A percentile compares a stretch with the other conserved stretches of the same genome.
phyloP scores from a whole-genome alignment of 2,888 invertebrate genomes.

The Aromia moschata region DNA sequence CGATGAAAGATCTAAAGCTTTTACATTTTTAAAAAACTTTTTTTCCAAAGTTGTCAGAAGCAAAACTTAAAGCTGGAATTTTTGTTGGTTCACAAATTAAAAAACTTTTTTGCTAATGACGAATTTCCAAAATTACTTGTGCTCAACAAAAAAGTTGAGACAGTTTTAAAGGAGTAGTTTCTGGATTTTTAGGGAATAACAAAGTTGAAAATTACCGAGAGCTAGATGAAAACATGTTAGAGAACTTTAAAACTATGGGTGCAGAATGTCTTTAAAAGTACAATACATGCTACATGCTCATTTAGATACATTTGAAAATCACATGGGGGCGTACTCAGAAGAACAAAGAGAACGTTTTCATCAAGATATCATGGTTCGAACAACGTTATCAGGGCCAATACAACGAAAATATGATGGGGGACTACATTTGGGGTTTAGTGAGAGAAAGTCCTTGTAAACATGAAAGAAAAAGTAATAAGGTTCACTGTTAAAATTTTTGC shows the following conservation, averaged over 20 bases:
- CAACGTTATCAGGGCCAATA: slow-evolving; percentile 40
- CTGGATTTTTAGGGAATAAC: slow-evolving; percentile 39
- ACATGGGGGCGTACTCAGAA: slow-evolving; percentile 39
- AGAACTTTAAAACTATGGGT: slow-evolving; percentile 35
- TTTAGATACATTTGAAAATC: slow-evolving; percentile 33
- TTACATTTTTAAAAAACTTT: no score
- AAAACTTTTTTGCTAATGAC: slow-evolving; percentile 4
- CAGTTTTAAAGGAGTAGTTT: slow-evolving; percentile 13
- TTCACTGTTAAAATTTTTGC: slow-evolving; percentile 21
- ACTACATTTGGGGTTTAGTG: not conserved
- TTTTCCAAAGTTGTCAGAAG: slow-evolving; percentile 36
- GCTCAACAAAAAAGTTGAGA: not conserved
- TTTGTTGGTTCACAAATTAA: slow-evolving; percentile 47
- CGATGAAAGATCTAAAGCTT: no score
- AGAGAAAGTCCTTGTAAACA: not conserved
- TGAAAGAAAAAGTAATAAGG: slow-evolving; percentile 11
- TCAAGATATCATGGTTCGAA: slow-evolving; percentile 46
- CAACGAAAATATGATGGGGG: slow-evolving; percentile 40
- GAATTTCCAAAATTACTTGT: not conserved
- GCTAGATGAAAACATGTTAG: slow-evolving; percentile 41
- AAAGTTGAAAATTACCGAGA: slow-evolving; percentile 46
- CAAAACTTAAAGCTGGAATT: slow-evolving; percentile 47
- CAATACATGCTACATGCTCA: slow-evolving; percentile 48
- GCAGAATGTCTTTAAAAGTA: slow-evolving; percentile 39
- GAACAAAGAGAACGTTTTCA: slow-evolving; percentile 51